Evolutionary conservation across 1,140 invertebrate species (phyloP), one percentile per base, ranked within the genome.

Genomic region (Caerostris darwini): DNA sequence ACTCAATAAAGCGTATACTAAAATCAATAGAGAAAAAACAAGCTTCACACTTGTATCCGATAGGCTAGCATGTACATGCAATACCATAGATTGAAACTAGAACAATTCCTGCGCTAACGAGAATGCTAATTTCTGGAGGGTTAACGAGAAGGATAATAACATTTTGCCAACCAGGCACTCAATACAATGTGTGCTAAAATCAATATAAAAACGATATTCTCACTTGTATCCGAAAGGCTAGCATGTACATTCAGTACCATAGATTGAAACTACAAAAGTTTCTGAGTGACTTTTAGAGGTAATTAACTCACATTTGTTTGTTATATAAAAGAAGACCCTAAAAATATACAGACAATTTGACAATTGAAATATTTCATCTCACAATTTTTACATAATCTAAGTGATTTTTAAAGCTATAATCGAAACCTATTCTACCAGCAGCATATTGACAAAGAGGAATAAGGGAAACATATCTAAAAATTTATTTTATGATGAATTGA

Each of bases 231-330:
- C 85, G 90, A 92, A 57, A 92, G 90, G 90, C 71, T 85, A 92
- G 85, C 81, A 81, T 92, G 90, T 92, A 81, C 90, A 92, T 92
- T 92, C 90, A 92, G 82, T 91, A 91, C 56, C 90, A 57, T 91
- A 56, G 90, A 91, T 92, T 54, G 90, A 54, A 61, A 81, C 90
- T 81, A 85, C 85, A 85, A 34, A 34, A 34, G 34, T 34, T 34
- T 2, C 34, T 34, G 0, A 34, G 34, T 34, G 34, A 34, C 34
- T 34, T 34, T 34, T 34, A 34, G 34, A 34, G 34, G 34, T 34
- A 34, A 34, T 34, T 34, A 34, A 34, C 34, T 34, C 34, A 34
- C 34, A 34, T 34, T 34, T 34, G 34, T 34, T 34, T 34, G 34
- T 34, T 34, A 34, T 34, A 34, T 34, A 34, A 34, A 1, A 34